Evolutionary conservation across 2,113 vertebrate genomes (phyloP), one percentile per base, ranked within the genome.

Genomic region (Lichenostomus cassidix): DNA sequence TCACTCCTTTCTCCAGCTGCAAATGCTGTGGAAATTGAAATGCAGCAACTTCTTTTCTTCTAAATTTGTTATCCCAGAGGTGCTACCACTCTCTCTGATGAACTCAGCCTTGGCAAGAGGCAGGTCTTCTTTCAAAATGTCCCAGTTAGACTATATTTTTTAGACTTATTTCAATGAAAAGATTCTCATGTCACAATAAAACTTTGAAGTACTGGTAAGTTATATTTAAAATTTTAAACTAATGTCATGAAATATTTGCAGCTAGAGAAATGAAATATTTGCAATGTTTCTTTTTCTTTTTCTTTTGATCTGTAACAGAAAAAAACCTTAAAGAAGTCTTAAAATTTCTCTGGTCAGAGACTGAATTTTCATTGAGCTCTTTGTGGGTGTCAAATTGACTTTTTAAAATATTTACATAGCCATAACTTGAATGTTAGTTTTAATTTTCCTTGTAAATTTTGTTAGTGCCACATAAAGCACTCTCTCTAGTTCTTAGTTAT

Each of bases 81-180:
- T 5, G 12, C 39, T 60, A 22, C 15, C 9, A 5, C 27, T 4
- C 11, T 8, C 6, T 14, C 31, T 46, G 28, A 27, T 23, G 7
- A 42, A 5, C 33, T 46, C 2, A 5, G 16, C 24, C 42, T 60
- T 65, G 22, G 31, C 1, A 0, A 13, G 35, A 0, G 0, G 25
- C n/a, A 47, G 14, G 13, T 46, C 11, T 16, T 59, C 53, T 37
- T 37, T 55, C 5, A 59, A 59, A 80, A 46, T 23, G 3, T 2
- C 10, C 8, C 28, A 22, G 11, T 1, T 70, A 62, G 19, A 15
- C 58, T 68, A 41, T 4, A 7, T 31, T 82, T 79, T 86, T 56
- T 19, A 58, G 27, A 18, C 7, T 80, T 70, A 46, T 25, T 82
- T 59, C 7, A 79, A n/a, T 31, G 8, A 55, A 74, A 78, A 52